A percentile compares a stretch with the other conserved stretches of the same genome.
phyloP scores from a whole-genome alignment of 2,797 vertebrate genomes.

The Sandelia bainsii region DNA sequence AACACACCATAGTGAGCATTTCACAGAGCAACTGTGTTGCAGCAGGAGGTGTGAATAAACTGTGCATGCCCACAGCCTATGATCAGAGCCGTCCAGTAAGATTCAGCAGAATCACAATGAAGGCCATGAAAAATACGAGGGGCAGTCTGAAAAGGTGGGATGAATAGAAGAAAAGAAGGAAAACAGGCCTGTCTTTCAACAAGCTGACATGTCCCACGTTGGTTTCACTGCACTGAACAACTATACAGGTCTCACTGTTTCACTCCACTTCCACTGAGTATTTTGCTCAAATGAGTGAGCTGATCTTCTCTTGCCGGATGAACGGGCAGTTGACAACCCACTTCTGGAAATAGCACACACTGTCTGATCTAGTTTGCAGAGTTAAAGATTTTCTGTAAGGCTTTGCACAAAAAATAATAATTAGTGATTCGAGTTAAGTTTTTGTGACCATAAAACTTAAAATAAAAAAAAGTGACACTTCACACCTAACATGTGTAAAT shows the following conservation, averaged over 20 bases:
- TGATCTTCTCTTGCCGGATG: slow-evolving; percentile 16
- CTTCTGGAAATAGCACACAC: slow-evolving; percentile 63
- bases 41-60: slow-evolving; percentile 61
- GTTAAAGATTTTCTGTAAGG: too few relatives aligned
- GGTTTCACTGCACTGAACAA: slow-evolving; percentile 33
- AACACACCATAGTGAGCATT: slow-evolving; percentile 38
- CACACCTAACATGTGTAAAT: background rate
- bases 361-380: slow-evolving; percentile 45
- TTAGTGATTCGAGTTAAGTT: too few relatives aligned
- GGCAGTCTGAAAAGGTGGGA: slow-evolving; percentile 34
- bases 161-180: slow-evolving; percentile 31
- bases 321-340: slow-evolving; percentile 46
- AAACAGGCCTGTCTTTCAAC: slow-evolving; percentile 4
- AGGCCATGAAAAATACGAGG: slow-evolving; percentile 31
- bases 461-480: background rate
- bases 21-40: slow-evolving; percentile 52
- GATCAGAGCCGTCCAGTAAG: slow-evolving; percentile 31
- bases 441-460: background rate
- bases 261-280: background rate
- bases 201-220: slow-evolving; percentile 44
- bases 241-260: background rate
- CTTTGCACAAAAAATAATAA: too few relatives aligned
- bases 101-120: slow-evolving; percentile 32
- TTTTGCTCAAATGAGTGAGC: slow-evolving; percentile 17
- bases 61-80: slow-evolving; percentile 12